A percentile compares a stretch with the other conserved stretches of the same genome.
These are phyloP conservation scores for Caloenas nicobarica DNA, from an alignment of 2,113 vertebrate genomes.

Conservation along the genomic window DNA sequence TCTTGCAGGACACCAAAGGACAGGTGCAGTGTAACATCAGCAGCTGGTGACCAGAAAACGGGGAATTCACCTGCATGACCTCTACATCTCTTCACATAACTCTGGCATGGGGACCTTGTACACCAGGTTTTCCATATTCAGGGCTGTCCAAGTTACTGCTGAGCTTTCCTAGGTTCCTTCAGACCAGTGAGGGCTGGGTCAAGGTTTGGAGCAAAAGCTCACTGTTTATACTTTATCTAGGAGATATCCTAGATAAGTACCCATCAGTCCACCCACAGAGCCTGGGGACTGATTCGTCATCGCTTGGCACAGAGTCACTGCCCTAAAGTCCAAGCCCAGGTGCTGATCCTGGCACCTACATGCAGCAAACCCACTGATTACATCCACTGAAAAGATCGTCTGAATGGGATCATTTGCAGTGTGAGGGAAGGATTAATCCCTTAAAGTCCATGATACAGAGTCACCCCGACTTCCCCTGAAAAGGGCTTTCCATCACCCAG, in stretches of 20 bases:
- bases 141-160: background rate
- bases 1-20: background rate
- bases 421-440: background rate
- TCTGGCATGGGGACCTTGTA: rapidly evolving
- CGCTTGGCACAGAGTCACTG: background rate
- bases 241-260: background rate
- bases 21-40: background rate
- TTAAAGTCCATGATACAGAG: background rate
- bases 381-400: background rate
- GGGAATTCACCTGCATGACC: background rate
- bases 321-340: background rate
- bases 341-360: background rate
- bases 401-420: background rate
- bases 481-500: background rate
- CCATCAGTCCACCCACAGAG: background rate
- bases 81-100: background rate
- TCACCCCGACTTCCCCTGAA: background rate
- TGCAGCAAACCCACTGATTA: background rate
- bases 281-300: background rate
- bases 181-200: background rate
- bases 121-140: background rate
- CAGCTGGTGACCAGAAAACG: background rate
- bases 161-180: background rate
- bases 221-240: background rate
- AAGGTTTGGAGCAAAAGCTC: background rate